These are phyloP conservation scores for Gallinago nigripennis DNA, from an alignment of 2,797 vertebrate genomes.

Conservation along the genomic window DNA sequence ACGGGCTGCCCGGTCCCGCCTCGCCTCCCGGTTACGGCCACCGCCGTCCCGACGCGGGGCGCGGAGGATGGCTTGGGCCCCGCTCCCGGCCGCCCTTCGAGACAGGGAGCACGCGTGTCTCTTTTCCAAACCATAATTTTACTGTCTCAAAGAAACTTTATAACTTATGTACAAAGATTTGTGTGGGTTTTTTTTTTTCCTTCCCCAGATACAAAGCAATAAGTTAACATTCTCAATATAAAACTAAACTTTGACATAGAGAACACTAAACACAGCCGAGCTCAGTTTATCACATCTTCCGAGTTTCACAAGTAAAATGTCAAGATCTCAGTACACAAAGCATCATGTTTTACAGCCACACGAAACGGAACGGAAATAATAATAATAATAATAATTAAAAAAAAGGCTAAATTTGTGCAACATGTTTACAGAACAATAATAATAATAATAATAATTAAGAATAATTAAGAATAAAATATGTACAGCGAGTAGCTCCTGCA, in stretches of 20 bases:
- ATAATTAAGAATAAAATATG: slow-evolving; percentile 75
- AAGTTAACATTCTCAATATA: slow-evolving; percentile 98
- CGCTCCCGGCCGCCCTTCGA: background rate
- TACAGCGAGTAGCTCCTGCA: slow-evolving; percentile 75
- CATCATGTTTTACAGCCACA: slow-evolving; percentile 89
- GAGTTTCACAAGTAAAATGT: slow-evolving; percentile 85
- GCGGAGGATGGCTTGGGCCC: background rate
- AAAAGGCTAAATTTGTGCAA: slow-evolving; percentile 80
- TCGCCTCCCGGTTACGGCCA: background rate
- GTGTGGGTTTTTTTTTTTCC: background rate
- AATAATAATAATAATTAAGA: slow-evolving; percentile 70
- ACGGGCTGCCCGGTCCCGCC: background rate
- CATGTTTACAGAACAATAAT: slow-evolving; percentile 81
- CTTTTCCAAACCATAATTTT: slow-evolving; percentile 93
- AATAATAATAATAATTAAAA: slow-evolving; percentile 41
- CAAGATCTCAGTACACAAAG: slow-evolving; percentile 90
- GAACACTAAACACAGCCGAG: slow-evolving; percentile 88
- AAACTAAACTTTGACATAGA: slow-evolving; percentile 96
- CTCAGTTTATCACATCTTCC: slow-evolving; percentile 86
- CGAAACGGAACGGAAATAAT: slow-evolving; percentile 75
- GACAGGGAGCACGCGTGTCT: slow-evolving; percentile 12
- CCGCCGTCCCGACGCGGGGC: background rate
- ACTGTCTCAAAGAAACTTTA: slow-evolving; percentile 94
- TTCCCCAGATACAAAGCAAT: slow-evolving; percentile 89
- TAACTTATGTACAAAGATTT: slow-evolving; percentile 91